Evolutionary conservation across 1,140 invertebrate species (phyloP).

Genomic region (Gerris buenoi): DNA sequence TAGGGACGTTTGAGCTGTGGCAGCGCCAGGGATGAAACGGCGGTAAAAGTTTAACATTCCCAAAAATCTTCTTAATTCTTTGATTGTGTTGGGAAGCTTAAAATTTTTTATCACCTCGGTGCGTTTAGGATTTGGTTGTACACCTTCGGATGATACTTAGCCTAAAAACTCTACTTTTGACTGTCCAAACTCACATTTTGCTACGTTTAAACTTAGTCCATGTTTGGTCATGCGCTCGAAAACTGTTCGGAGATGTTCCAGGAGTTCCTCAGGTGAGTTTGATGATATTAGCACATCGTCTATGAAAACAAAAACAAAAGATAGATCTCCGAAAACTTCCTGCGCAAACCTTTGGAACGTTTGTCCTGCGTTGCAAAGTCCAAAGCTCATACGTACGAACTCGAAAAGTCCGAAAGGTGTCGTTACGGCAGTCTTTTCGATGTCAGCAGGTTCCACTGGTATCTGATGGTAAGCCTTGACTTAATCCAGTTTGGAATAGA

Average conservation of each 20-base stretch:
- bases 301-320: conserved; percentile 27
- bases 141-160: neutral
- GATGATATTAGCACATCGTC: conserved; percentile 33
- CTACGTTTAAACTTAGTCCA: neutral
- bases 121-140: neutral
- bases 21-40: too few relatives aligned
- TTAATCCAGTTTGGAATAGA: conserved; percentile 35
- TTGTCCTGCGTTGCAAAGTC: conserved; percentile 28
- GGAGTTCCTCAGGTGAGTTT: neutral
- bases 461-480: conserved; percentile 34
- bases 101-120: neutral
- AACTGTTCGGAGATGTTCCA: neutral
- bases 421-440: conserved; percentile 28
- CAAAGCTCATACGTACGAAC: too few relatives aligned
- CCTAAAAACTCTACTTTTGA: neutral
- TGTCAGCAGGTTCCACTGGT: conserved; percentile 24
- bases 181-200: neutral
- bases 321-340: conserved; percentile 24
- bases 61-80: neutral
- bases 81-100: neutral
- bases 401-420: conserved; percentile 31
- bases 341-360: conserved; percentile 32
- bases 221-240: neutral
- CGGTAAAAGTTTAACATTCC: neutral
- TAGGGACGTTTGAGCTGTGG: too few relatives aligned